These are phyloP conservation scores for Panagrolaimus sp. DNA, from an alignment of 1,140 invertebrate genomes.

Conservation along the genomic window DNA sequence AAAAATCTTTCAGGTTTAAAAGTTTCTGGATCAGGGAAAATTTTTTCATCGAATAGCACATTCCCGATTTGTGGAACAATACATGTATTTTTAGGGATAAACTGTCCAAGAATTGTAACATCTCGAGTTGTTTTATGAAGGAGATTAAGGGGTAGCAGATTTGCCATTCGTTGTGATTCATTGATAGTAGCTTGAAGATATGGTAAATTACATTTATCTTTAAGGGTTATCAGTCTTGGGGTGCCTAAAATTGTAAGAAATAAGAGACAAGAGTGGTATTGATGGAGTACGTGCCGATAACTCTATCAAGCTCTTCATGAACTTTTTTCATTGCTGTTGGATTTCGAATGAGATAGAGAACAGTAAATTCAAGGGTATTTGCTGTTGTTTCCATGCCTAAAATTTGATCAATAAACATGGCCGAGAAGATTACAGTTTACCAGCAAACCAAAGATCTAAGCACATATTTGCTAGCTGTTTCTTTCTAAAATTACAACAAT, in stretches of 20 bases:
- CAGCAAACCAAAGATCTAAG: not conserved
- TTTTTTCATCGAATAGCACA: not conserved
- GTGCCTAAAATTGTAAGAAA: constrained; percentile 7
- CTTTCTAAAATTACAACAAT: too few species aligned
- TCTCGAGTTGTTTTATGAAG: not conserved
- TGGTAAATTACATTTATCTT: not conserved
- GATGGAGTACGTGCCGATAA: not conserved
- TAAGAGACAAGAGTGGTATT: too few species aligned
- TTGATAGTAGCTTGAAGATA: not conserved
- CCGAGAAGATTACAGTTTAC: too few species aligned
- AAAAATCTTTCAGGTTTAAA: not conserved
- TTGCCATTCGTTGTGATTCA: not conserved
- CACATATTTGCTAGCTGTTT: not conserved
- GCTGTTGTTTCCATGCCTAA: not conserved
- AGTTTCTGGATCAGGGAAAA: not conserved
- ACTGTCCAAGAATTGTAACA: not conserved
- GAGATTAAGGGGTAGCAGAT: not conserved
- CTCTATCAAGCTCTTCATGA: not conserved
- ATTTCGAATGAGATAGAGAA: constrained; percentile 1
- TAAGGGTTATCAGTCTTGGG: not conserved
- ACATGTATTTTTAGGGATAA: not conserved
- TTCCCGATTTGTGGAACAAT: not conserved
- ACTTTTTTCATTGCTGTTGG: not conserved
- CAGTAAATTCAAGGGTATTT: not conserved
- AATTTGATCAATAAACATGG: too few species aligned